A percentile compares a stretch with the other conserved stretches of the same genome.
These are phyloP conservation scores for Oscheius sp. DNA, from an alignment of 2,888 invertebrate genomes.

Conservation along the genomic window DNA sequence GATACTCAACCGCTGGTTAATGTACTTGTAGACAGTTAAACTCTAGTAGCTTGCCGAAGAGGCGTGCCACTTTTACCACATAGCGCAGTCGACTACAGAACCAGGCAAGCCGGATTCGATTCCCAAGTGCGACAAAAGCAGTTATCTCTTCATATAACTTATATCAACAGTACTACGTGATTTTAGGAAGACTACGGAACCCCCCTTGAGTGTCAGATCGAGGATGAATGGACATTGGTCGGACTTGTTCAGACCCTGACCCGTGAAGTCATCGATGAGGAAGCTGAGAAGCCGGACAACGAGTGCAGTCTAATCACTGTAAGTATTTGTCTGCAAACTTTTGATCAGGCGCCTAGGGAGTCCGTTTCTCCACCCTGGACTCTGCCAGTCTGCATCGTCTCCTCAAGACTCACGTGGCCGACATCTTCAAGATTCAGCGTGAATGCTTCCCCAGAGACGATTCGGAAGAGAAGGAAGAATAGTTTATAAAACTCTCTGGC, in stretches of 20 bases:
- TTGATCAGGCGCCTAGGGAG: neutral
- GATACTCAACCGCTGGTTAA: too few relatives aligned
- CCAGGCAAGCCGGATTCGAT: too few relatives aligned
- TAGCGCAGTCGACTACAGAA: too few relatives aligned
- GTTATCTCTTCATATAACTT: neutral
- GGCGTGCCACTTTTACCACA: too few relatives aligned
- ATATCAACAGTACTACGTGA: neutral
- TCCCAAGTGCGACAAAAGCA: too few relatives aligned
- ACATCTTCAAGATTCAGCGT: neutral
- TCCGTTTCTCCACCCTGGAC: constrained; percentile 13
- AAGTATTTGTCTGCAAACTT: neutral
- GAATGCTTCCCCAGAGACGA: constrained; percentile 7
- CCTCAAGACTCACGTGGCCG: neutral
- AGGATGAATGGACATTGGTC: constrained; percentile 11
- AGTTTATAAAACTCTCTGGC: constrained; percentile 4
- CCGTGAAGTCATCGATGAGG: neutral
- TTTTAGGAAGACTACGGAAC: constrained; percentile 23
- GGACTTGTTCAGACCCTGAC: constrained; percentile 13
- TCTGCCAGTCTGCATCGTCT: neutral
- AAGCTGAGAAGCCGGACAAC: constrained; percentile 4
- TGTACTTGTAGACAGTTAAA: too few relatives aligned
- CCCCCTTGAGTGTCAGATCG: constrained; percentile 20
- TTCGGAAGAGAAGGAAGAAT: constrained; percentile 11
- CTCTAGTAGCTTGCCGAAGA: too few relatives aligned
- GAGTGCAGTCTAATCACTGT: constrained; percentile 13